phyloP scores from a whole-genome alignment of 2,797 vertebrate species.

The Syncerus caffer region DNA sequence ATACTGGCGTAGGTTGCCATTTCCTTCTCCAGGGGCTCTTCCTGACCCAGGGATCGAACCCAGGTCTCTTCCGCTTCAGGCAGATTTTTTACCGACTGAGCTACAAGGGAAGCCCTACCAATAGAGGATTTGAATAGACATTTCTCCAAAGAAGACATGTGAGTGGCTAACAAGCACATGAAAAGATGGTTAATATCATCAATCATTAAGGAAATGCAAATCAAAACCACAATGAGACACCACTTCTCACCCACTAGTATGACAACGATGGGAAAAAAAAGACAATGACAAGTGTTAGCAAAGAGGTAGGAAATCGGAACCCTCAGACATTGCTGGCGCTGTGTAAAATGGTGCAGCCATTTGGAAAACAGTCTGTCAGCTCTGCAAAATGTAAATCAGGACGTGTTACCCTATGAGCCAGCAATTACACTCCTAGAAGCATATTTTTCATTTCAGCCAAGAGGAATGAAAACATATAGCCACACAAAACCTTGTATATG shows the following conservation, averaged over 20 bases:
- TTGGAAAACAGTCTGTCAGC: background rate
- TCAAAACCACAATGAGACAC: background rate
- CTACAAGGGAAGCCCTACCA: background rate
- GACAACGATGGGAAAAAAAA: background rate
- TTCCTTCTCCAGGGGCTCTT: background rate
- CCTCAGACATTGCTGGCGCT: background rate
- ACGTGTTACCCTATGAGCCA: background rate
- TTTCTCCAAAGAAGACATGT: background rate
- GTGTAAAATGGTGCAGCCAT: background rate
- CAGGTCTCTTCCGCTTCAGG: background rate
- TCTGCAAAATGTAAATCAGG: background rate
- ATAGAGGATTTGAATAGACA: background rate
- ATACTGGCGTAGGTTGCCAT: background rate
- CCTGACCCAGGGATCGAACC: background rate
- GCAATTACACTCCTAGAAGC: background rate
- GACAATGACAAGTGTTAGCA: background rate
- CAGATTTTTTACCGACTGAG: background rate
- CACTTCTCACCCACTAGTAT: background rate
- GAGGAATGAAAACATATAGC: background rate
- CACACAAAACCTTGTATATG: background rate
- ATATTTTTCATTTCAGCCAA: background rate
- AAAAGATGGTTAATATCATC: background rate
- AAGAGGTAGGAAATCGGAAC: background rate
- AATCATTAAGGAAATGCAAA: background rate
- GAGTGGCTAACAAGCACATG: background rate